phyloP scores from a whole-genome alignment of 2,888 invertebrate species.

The Pandemis corylana region DNA sequence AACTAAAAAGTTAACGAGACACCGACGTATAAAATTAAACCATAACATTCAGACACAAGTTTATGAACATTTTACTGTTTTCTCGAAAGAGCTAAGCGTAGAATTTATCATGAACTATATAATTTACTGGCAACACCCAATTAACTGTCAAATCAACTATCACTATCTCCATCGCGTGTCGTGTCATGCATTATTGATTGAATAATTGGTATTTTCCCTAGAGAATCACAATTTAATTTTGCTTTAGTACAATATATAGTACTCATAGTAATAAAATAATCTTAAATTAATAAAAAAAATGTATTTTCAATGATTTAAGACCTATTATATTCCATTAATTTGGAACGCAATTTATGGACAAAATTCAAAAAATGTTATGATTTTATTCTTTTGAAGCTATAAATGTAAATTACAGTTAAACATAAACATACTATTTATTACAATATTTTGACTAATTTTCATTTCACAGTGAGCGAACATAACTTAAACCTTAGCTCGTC shows the following conservation, averaged over 20 bases:
- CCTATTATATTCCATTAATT: too few relatives aligned
- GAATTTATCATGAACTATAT: constrained; percentile 19
- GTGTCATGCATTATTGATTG: constrained; percentile 11
- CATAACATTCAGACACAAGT: constrained; percentile 38
- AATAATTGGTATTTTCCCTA: background rate
- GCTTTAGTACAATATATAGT: background rate
- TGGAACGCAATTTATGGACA: too few relatives aligned
- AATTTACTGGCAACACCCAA: constrained; percentile 29
- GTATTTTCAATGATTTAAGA: too few relatives aligned
- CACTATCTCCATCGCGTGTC: background rate
- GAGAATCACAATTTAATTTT: background rate
- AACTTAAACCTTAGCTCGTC: background rate
- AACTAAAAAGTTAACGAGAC: constrained; percentile 49
- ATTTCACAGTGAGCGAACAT: background rate
- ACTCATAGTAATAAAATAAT: too few relatives aligned
- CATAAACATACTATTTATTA: too few relatives aligned
- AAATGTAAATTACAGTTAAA: too few relatives aligned
- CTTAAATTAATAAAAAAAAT: too few relatives aligned
- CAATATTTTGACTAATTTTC: too few relatives aligned
- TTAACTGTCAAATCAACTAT: constrained; percentile 18
- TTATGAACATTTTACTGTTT: constrained; percentile 38
- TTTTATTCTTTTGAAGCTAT: too few relatives aligned
- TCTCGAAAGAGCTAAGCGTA: constrained; percentile 31
- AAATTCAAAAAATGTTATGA: too few relatives aligned
- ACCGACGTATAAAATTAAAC: constrained; percentile 29